Conservation (phyloP, 2,797 vertebrate species). For the Gymnocypris eckloni region DNA sequence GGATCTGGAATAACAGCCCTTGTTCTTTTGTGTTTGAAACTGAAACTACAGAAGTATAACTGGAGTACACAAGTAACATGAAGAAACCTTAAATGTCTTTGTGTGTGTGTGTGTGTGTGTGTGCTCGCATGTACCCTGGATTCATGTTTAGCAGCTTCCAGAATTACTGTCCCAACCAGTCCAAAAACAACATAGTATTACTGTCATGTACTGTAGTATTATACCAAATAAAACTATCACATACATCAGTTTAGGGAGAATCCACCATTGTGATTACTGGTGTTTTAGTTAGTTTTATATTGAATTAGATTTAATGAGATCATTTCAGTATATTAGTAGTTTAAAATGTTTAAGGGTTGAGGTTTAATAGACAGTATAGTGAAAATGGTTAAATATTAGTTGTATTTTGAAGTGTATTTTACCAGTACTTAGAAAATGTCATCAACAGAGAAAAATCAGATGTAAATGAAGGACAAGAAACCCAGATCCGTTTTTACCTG, state of each 20-base stretch:
- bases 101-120: too few species aligned
- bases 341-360: background rate
- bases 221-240: background rate
- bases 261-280: background rate
- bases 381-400: background rate
- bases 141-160: background rate
- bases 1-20: background rate
- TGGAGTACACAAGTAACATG: background rate
- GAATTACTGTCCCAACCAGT: background rate
- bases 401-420: background rate
- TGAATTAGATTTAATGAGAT: background rate
- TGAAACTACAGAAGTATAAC: background rate
- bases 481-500: constrained; percentile 66
- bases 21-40: background rate
- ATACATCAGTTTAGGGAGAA: background rate
- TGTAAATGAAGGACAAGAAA: constrained; percentile 18
- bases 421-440: background rate
- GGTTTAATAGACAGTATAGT: background rate
- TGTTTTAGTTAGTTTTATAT: background rate
- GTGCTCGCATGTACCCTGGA: background rate
- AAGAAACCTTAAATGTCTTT: background rate
- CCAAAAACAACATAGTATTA: background rate
- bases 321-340: too few species aligned
- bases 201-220: background rate
- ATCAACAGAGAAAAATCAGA: background rate